Evolutionary conservation across 2,888 invertebrate species (phyloP), one percentile per base, ranked within the genome.

Genomic region (Drosophila fungiperda): DNA sequence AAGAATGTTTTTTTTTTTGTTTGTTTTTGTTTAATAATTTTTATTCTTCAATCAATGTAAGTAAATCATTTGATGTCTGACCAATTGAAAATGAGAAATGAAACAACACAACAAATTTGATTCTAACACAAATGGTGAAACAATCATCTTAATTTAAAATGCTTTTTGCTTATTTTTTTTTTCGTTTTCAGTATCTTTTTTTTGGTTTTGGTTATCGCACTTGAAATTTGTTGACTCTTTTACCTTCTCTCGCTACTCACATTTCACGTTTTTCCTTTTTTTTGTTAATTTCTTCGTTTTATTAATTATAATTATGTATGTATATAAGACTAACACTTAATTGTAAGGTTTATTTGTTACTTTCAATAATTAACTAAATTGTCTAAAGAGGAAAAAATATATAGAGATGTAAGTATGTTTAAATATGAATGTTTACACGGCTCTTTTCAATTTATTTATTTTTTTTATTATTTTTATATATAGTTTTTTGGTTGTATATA

Each of bases 321-420:
- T 81, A 84, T 88, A 84, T 88, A 90, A 84, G 86, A 82, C 91
- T 92, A 91, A 91, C 91, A 92, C 92, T 92, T 91, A 92, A 83
- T 66, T 79, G 79, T 90, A 91, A 87, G 83, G 62, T 84, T 87
- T 70, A 59, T 76, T 71, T 68, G 42, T 70, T 67, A 45, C 64
- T 70, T 78, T 89, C 76, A 89, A 87, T 86, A 91, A 90, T 82
- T 91, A 91, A 91, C 91, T 91, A 91, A 90, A 90, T 82, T 86
- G 74, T 87, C 87, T 90, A 90, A 91, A 81, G 83, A 87, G 91
- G 86, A 73, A 82, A 89, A 90, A 87, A 87, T 80, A 80, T 78
- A 87, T 80, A 80, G 80, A 78, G 55, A 80, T 76, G 72, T 57
- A 76, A 71, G 73, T 68, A 80, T 76, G 68, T 59, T 60, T 80